A percentile compares a stretch with the other conserved stretches of the same genome.
Conservation (phyloP, 2,113 vertebrate species). For the Rattus rattus region DNA sequence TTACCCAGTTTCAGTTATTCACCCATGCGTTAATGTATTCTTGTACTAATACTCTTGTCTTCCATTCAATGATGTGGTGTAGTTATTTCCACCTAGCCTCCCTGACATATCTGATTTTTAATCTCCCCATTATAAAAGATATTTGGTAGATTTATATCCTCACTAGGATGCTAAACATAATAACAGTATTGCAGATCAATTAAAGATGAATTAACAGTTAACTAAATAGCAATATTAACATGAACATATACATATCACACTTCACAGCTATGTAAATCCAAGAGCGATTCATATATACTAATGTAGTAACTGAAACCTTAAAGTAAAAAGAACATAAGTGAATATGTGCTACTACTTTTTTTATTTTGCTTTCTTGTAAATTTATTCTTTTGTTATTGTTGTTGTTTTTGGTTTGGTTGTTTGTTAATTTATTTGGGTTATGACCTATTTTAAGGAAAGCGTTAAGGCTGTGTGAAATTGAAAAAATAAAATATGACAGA, state of each 20-base stretch:
- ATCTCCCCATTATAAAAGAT: neutral
- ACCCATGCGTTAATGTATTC: neutral
- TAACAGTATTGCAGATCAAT: neutral
- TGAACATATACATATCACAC: neutral
- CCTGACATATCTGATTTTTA: neutral
- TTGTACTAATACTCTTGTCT: neutral
- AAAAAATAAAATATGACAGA: neutral
- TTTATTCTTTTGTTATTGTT: too few species aligned
- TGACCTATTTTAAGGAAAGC: slow-evolving; percentile 34
- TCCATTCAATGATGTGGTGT: neutral
- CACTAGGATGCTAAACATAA: neutral
- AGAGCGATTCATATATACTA: neutral
- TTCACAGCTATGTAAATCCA: slow-evolving; percentile 32
- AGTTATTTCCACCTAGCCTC: neutral
- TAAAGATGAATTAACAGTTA: slow-evolving; percentile 16
- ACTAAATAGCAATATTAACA: neutral
- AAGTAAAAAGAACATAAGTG: neutral
- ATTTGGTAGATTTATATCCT: neutral
- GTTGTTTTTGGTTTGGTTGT: too few species aligned
- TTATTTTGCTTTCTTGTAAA: too few species aligned
- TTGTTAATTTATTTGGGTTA: neutral
- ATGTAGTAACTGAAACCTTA: neutral
- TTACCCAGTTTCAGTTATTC: neutral
- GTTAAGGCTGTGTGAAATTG: slow-evolving; percentile 22
- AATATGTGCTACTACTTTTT: slow-evolving; percentile 43